Evolutionary conservation across 2,797 vertebrate genomes (phyloP), one percentile per base, ranked within the genome.

Genomic region (Serranus cabrilla): DNA sequence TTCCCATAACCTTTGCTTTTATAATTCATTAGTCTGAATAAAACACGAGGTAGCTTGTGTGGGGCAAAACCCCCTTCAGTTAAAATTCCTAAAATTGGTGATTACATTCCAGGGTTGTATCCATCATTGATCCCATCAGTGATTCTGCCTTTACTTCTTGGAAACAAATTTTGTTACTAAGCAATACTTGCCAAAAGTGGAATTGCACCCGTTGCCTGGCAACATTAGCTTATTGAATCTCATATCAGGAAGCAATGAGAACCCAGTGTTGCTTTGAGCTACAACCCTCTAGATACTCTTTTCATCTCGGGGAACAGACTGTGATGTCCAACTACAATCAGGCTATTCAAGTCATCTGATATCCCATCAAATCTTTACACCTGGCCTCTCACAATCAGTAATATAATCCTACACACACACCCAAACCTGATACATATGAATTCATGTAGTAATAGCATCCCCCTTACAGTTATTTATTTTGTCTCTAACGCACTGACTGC

Each of bases 221-320:
- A 91, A 92, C 92, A 89, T 92, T 86, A 80, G 81, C 83, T 90
- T 88, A 89, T 76, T 88, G 73, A 88, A 89, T 90, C 87, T 89
- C 76, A 80, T 79, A 79, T 80, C 73, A 82, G 78, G 87, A 89
- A 84, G 84, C 67, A 54, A 59, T 6, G 79, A 84, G 81, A 85
- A 73, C 66, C 68, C 75, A 58, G 66, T 40, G 69, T 62, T 74
- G 87, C 83, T 89, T 87, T 82, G 74, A 88, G 87, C 78, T 71
- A 78, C 59, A 89, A 81, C 73, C 83, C 89, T 76, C 82, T 31
- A 78, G 81, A 88, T 69, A 56, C 76, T 70, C 63, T 37, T 76
- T 64, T 74, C 75, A 69, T 89, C 72, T 59, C 40, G 1, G 63
- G 63, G 55, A 63, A 82, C 72, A 81, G 65, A 49, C 69, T 77